Evolutionary conservation across 2,888 invertebrate genomes (phyloP).

Genomic region (Cinara cedri): DNA sequence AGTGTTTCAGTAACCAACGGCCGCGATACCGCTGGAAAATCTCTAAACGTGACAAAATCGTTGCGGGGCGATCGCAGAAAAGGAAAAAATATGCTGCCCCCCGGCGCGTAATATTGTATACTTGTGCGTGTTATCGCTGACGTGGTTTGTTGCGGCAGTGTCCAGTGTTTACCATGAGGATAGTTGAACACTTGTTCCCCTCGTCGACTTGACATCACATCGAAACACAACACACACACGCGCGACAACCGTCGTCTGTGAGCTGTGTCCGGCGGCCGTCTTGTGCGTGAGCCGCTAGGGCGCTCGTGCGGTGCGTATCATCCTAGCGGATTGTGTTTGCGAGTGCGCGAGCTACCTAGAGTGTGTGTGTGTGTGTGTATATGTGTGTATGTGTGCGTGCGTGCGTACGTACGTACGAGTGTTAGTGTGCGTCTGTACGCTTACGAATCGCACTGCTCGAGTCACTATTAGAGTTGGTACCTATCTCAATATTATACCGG

Average conservation of each 20-base stretch:
- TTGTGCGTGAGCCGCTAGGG: not conserved
- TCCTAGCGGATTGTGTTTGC: not conserved
- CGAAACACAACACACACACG: not conserved
- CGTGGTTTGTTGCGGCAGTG: too few species aligned
- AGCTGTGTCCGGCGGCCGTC: not conserved
- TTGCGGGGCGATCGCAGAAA: too few species aligned
- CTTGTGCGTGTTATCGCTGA: too few species aligned
- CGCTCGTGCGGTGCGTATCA: not conserved
- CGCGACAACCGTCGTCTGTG: too few species aligned
- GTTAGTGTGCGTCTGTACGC: not conserved
- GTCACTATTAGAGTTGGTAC: not conserved
- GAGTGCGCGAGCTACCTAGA: too few species aligned
- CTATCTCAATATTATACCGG: not conserved
- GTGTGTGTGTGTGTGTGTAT: not conserved
- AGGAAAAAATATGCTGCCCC: too few species aligned
- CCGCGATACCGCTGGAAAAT: too few species aligned
- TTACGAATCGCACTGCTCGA: not conserved
- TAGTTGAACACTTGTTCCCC: too few species aligned
- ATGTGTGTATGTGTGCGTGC: not conserved
- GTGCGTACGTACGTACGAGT: not conserved
- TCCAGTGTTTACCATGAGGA: too few species aligned
- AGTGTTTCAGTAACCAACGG: too few species aligned
- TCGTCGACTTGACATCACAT: not conserved
- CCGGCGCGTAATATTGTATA: too few species aligned
- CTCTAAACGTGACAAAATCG: too few species aligned